Evolutionary conservation across 1,140 invertebrate species (phyloP), one percentile per base, ranked within the genome.

Genomic region (Polypedilum pembai): DNA sequence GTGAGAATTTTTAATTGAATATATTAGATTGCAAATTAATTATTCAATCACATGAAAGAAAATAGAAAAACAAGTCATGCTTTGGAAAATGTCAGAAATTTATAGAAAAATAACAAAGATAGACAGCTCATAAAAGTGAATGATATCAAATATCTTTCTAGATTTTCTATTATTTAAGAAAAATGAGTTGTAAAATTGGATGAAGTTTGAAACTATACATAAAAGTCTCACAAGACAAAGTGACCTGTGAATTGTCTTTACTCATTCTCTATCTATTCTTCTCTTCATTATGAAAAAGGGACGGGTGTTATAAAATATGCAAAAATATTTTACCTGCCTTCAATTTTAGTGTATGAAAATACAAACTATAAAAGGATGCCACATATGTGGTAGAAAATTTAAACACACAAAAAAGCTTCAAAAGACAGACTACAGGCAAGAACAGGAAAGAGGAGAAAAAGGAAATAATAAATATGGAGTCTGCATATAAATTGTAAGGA

Each of bases 1-100:
- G 45, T 56, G 45, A 56, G 45, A 56, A 56, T 56, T 56, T 33
- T 56, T 56, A 56, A 56, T 56, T 56, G 45, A 56, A 12, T 56
- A n/a, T 15, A 56, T n/a, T n/a, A 56, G 45, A 56, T 56, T 56
- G 12, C 12, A 12, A 56, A n/a, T 56, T 1, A 56, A 56, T 56
- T 56, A 56, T 56, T 56, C n/a, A 56, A 56, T 56, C 5, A 33
- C 24, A 33, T 3, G 24, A 33, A 33, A 33, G 24, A 33, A 33
- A 33, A 33, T 33, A 33, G 24, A 33, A 33, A 33, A 33, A 33
- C 24, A 33, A 3, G 1, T 33, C 24, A 33, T 33, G 24, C 24
- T 33, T 33, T 33, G 24, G 24, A 33, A 1, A 33, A 5, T 33
- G 24, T 33, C 24, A 33, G 5, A 5, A 33, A 33, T 33, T 33